Evolutionary conservation across 2,797 vertebrate genomes (phyloP).

Genomic region (Chrysocyon brachyurus): DNA sequence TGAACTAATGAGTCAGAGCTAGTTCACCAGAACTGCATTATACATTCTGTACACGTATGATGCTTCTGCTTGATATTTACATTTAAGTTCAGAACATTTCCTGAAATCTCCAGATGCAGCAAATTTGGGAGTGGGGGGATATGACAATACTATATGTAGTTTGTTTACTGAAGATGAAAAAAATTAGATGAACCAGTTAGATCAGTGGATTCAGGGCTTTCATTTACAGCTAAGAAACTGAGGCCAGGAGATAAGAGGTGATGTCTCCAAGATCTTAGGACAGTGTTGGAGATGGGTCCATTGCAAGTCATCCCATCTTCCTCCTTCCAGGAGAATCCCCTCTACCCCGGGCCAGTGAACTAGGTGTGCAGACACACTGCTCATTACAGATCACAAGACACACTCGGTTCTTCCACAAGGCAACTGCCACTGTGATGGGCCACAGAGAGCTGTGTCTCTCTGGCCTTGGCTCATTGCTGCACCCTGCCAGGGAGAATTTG

Average conservation of each 20-base stretch:
- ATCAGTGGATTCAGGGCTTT: constrained; percentile 18
- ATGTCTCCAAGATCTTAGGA: neutral
- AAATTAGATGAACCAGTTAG: neutral
- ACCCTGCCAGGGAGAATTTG: neutral
- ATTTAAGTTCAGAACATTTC: constrained; percentile 11
- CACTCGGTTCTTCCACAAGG: neutral
- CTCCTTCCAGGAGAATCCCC: neutral
- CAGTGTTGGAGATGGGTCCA: neutral
- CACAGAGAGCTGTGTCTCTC: neutral
- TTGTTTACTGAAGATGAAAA: neutral
- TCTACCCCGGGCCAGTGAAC: neutral
- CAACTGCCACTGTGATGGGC: neutral
- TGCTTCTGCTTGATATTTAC: neutral
- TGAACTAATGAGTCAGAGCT: neutral
- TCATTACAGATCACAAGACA: neutral
- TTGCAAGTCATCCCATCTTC: neutral
- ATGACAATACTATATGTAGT: neutral
- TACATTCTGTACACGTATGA: neutral
- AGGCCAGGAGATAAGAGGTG: neutral
- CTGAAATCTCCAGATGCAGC: neutral
- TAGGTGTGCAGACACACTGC: neutral
- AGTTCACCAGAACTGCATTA: neutral
- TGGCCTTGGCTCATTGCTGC: neutral
- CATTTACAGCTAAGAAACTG: constrained; percentile 12
- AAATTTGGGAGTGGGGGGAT: neutral